Base-by-base conservation (phyloP, 30 jellyfish, hydroid and myxozoan genomes). In the Aurelia aurita complex sp. Pacific region DNA sequence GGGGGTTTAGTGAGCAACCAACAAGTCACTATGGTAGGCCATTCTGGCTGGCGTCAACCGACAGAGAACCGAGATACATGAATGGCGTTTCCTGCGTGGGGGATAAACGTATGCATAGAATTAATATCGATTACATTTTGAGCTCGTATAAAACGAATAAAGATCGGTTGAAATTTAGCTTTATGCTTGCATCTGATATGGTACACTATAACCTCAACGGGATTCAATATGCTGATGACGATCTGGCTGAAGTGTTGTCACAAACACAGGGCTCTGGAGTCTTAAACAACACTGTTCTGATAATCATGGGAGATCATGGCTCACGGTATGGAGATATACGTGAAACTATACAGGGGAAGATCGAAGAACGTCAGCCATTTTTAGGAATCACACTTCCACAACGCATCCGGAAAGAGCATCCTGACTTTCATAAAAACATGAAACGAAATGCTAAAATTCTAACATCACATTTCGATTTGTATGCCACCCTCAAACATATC, bases 261-360 rank as follows among this genome's bases (percentile, higher is more conserved):
- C 74, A 77, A 40, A 68, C 81, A 15, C 18, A 66, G 14, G 74
- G 74, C 12, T 10, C n/a, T 51, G 85, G 85, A 2, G 14, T 76
- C 54, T 73, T 79, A 11, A 63, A 87, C 57, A 63, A 90, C 78
- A 90, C 97, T 1, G 64, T 90, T n/a, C 83, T 90, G 50, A n/a
- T 90, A 23, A 68, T 90, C 19, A 73, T 90, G 29, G 97, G 96
- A 16, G 97, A 90, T 57, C 97, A 90, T 43, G 97, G 97, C 33
- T 46, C 89, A 10, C 81, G 97, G 15, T 53, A 42, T 16, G 89
- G 83, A 0, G 69, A 60, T 4, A 34, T 76, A 0, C 91, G 97
- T 15, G 67, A 62, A 35, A 52, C 95, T 15, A 78, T 67, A 38
- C 87, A 71, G 36, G 97, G 97, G 5, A 73, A 79, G 59, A 65